Base-by-base conservation (phyloP, 2,797 vertebrate species). In the Danionella dracula region DNA sequence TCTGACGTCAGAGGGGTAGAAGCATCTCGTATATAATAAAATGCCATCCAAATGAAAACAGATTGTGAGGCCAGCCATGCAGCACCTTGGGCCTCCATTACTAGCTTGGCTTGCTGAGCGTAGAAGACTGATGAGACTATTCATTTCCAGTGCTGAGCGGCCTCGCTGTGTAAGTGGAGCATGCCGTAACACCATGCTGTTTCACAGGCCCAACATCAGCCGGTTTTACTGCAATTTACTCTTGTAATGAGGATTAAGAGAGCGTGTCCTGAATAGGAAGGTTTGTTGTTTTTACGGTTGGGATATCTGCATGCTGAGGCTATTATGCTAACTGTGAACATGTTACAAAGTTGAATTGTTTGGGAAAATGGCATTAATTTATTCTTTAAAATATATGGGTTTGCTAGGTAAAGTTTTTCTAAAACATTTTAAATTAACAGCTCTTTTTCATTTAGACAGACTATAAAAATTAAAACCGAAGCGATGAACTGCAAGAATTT, bases 21-120 rank as follows among this genome's bases (percentile, higher is more conserved):
- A 74, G 55, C 58, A 68, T 78, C 79, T 78, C 51, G 62, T 49
- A 64, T 56, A 55, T 68, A 87, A 87, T 84, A 66, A 89, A 88
- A 87, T 86, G 87, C 82, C 87, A 88, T 76, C 76, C 84, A 89
- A 90, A 90, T 90, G 87, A 90, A 85, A 85, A 90, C 84, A 73
- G 87, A 91, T 90, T 78, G 82, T 83, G 80, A 80, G 84, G 77
- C 78, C 74, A 66, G 70, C 76, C 71, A 23, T 72, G 70, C 85
- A 82, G 81, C 81, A 82, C 82, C 82, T 75, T 79, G 83, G 85
- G 81, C 81, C 81, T 76, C 81, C 85, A 87, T 90, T 89, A 87
- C 80, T 64, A 41, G 55, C 44, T 58, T 49, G 73, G 65, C 68
- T 58, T 50, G 66, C 58, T 55, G 78, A 76, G 80, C 75, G 21